Evolutionary conservation across 2,888 invertebrate species (phyloP), one percentile per base, ranked within the genome.

Genomic region (Polyploca ridens): DNA sequence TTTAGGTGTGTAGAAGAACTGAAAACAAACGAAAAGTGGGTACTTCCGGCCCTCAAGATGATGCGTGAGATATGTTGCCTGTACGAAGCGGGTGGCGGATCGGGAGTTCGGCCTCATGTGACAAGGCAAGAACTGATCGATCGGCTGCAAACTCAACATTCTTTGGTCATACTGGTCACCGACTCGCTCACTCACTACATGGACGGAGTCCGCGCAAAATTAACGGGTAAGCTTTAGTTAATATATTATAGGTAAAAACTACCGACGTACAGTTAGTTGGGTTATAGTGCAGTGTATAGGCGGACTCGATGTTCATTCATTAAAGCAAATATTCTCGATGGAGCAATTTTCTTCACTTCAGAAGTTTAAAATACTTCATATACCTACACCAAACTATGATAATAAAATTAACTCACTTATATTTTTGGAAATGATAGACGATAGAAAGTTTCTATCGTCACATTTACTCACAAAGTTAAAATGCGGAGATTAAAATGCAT

Each of bases 11-110:
- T 99, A n/a, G 98, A 98, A 74, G 99, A 99, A 88, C 89, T 99
- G 67, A 97, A 98, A 86, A 96, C 96, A 63, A 96, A 96, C 58
- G 98, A 98, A 79, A 96, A 96, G 72, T 99, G 99, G 99, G 99
- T 98, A 27, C 88, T 99, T 77, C 99, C 99, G 1, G 98, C 99
- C 5, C 93, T 99, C 71, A 99, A 99, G 87, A 97, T 99, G 91
- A 99, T 99, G 87, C 96, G 98, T 46, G 99, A 99, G 89, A 99
- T 99, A 75, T 99, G 99, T 88, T 97, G 97, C 82, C 95, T 99
- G 75, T 99, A 99, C 87, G 99, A 99, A 94, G 96, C 97, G 58
- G 96, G 96, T 75, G 95, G 96, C 49, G 89, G 88, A 77, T 72
- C 94, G 76, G 86, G 94, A 81, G 82, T 87, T 65, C 85, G 92